Conservation (phyloP, 2,888 invertebrate genomes). For the Cetonia aurata region DNA sequence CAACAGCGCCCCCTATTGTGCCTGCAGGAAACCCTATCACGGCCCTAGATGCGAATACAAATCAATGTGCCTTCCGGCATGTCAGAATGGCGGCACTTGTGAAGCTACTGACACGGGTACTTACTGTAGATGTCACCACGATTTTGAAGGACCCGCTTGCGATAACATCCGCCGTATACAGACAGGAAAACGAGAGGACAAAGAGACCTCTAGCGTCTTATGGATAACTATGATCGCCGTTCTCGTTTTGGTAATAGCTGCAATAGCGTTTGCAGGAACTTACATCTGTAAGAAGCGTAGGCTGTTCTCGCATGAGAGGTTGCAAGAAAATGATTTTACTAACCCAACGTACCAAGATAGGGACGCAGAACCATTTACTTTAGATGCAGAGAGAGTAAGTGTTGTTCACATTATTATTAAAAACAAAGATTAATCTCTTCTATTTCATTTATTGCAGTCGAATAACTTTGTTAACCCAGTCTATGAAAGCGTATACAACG, state of each 20-base stretch:
- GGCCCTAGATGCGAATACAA: slow-evolving; percentile 70
- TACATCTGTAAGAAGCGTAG: slow-evolving; percentile 59
- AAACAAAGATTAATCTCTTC: background rate
- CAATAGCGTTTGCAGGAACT: slow-evolving; percentile 56
- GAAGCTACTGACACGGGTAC: slow-evolving; percentile 61
- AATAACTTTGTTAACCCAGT: slow-evolving; percentile 90
- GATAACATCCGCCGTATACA: slow-evolving; percentile 57
- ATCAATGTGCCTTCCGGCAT: slow-evolving; percentile 67
- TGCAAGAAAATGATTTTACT: slow-evolving; percentile 85
- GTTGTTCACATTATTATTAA: background rate
- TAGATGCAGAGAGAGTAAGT: slow-evolving; percentile 74
- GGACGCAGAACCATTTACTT: slow-evolving; percentile 72
- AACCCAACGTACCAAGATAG: slow-evolving; percentile 90
- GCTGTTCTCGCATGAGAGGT: slow-evolving; percentile 82
- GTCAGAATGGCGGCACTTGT: slow-evolving; percentile 71
- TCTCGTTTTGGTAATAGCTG: slow-evolving; percentile 47
- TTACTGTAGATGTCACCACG: slow-evolving; percentile 66
- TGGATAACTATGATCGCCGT: slow-evolving; percentile 55
- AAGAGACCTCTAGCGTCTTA: slow-evolving; percentile 38
- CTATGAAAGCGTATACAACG: slow-evolving; percentile 84
- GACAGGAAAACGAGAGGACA: slow-evolving; percentile 34
- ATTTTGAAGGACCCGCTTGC: slow-evolving; percentile 67
- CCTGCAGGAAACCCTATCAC: slow-evolving; percentile 71
- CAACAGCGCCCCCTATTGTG: slow-evolving; percentile 68
- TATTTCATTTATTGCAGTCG: slow-evolving; percentile 62